These are phyloP conservation scores for Pedicia rivosa DNA, from an alignment of 2,888 invertebrate genomes.

Conservation along the genomic window DNA sequence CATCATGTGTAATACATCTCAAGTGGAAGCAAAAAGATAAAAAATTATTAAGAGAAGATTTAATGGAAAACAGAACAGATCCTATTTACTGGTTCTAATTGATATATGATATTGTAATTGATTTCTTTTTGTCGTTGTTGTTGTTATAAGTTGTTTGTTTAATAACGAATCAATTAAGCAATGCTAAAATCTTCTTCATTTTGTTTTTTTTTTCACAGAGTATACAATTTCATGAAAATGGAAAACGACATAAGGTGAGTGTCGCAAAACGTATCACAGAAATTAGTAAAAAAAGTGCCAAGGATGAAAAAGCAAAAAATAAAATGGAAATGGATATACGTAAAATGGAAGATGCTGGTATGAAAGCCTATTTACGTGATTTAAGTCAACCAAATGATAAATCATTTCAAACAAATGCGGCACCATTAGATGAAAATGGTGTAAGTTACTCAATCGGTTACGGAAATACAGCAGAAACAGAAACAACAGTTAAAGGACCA, in stretches of 20 bases:
- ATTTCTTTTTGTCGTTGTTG: too few relatives aligned
- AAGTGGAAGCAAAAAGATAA: too few relatives aligned
- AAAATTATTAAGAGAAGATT: too few relatives aligned
- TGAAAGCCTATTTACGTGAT: constrained; percentile 77
- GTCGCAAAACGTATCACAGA: constrained; percentile 72
- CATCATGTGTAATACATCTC: too few relatives aligned
- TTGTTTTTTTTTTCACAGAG: constrained; percentile 39
- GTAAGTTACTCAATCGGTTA: not conserved
- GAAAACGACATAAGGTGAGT: constrained; percentile 82
- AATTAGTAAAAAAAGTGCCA: constrained; percentile 68
- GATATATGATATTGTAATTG: too few relatives aligned
- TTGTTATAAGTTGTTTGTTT: too few relatives aligned
- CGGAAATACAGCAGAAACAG: not conserved
- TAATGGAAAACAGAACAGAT: too few relatives aligned
- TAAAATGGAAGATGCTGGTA: constrained; percentile 80
- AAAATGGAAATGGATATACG: constrained; percentile 65
- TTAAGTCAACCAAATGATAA: constrained; percentile 34
- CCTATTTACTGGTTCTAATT: too few relatives aligned
- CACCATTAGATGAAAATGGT: constrained; percentile 5
- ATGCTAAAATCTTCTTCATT: too few relatives aligned
- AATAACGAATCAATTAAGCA: too few relatives aligned
- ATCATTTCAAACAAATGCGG: constrained; percentile 21
- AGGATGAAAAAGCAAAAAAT: constrained; percentile 58
- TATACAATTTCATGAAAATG: constrained; percentile 86
- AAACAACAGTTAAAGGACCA: constrained; percentile 7